These are phyloP conservation scores for Sterna hirundo DNA, from an alignment of 2,113 vertebrate genomes.

Conservation along the genomic window DNA sequence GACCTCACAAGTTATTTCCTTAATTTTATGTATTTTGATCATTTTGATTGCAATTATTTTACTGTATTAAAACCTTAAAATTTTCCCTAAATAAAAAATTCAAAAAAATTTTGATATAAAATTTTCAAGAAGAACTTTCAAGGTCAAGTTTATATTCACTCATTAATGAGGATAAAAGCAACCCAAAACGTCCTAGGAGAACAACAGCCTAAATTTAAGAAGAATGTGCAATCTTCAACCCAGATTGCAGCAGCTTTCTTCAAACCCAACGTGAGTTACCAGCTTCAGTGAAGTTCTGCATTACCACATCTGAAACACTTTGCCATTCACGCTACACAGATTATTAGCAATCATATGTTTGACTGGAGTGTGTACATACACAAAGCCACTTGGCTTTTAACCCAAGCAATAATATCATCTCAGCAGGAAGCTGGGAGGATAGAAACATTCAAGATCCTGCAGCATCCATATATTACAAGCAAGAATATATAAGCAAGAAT, in stretches of 20 bases:
- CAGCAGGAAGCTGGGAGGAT: conserved; percentile 32
- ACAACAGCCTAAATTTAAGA: not conserved
- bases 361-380: conserved; percentile 7
- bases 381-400: conserved; percentile 53
- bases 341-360: conserved; percentile 30
- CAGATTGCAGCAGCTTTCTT: not conserved
- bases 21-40: not conserved
- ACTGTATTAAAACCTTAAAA: not conserved
- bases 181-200: not conserved
- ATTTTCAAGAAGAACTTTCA: not conserved
- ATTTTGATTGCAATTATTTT: not conserved
- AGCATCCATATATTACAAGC: not conserved
- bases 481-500: not conserved
- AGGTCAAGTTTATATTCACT: not conserved
- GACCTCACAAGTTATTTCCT: not conserved
- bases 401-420: conserved; percentile 19
- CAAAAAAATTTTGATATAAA: not conserved
- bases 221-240: not conserved
- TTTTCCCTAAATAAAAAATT: not conserved
- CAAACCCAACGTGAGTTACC: not conserved
- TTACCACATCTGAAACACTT: not conserved
- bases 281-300: not conserved
- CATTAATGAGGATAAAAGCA: not conserved
- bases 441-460: not conserved
- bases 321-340: not conserved